phyloP scores from a whole-genome alignment of 1,140 invertebrate genomes.

The Cheumatopsyche charites region DNA sequence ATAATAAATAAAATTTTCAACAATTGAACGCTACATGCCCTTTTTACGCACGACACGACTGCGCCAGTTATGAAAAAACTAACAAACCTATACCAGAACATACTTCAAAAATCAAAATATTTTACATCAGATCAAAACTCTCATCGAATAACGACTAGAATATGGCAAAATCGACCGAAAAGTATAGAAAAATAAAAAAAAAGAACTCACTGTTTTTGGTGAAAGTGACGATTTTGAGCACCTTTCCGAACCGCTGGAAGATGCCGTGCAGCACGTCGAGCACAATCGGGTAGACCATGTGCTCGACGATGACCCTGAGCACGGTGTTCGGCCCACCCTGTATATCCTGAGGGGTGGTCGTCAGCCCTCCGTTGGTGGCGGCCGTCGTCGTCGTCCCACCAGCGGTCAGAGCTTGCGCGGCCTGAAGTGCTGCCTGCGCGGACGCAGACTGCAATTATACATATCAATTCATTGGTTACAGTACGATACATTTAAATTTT shows the following conservation, averaged over 20 bases:
- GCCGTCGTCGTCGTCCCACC: constrained; percentile 59
- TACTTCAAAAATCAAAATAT: no score
- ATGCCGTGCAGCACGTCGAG: constrained; percentile 97
- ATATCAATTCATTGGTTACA: no score
- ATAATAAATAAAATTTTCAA: no score
- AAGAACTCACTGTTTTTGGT: constrained; percentile 96
- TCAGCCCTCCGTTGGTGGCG: constrained; percentile 57
- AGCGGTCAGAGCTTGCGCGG: constrained; percentile 75
- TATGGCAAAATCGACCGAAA: no score
- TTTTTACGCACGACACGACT: no score
- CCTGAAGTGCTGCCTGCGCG: constrained; percentile 83
- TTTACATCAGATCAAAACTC: no score
- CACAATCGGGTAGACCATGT: constrained; percentile 97
- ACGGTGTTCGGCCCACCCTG: constrained; percentile 95
- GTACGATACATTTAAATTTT: no score
- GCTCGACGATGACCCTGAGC: constrained; percentile 96
- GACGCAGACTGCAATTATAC: constrained; percentile 69
- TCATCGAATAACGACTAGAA: no score
- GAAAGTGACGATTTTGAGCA: constrained; percentile 99
- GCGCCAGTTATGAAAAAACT: no score
- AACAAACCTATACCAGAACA: no score
- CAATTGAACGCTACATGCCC: no score
- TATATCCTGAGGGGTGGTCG: constrained; percentile 67
- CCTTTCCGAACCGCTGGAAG: constrained; percentile 97
- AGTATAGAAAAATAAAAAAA: no score